Evolutionary conservation across 2,797 vertebrate species (phyloP).

Genomic region (Sebastiscus albofasciatus): DNA sequence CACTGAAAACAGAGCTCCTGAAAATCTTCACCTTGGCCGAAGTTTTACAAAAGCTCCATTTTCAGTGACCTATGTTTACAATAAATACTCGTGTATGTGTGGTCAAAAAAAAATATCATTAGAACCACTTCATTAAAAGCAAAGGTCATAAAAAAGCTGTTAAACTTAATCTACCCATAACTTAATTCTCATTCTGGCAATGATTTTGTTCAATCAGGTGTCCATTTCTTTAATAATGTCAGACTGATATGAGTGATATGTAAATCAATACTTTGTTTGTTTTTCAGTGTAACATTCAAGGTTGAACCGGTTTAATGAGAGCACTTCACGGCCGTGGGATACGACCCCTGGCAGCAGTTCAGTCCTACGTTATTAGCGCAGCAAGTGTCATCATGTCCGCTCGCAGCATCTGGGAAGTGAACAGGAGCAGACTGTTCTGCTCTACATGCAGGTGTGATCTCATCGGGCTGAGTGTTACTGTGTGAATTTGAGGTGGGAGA

Average conservation of each 20-base stretch:
- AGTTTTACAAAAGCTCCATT: no score
- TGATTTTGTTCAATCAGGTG: not conserved
- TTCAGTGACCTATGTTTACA: no score
- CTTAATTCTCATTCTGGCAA: not conserved
- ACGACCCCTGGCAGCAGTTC: not conserved
- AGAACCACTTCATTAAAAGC: not conserved
- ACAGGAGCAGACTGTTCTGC: conserved; percentile 56
- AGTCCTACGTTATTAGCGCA: not conserved
- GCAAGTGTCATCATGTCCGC: conserved; percentile 41
- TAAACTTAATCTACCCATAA: not conserved
- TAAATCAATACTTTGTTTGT: conserved; percentile 6
- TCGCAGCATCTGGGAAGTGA: conserved; percentile 48
- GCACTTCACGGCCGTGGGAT: not conserved
- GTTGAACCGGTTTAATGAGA: conserved; percentile 14
- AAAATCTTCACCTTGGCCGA: no score
- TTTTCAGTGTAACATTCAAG: not conserved
- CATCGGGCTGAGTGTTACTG: conserved; percentile 48
- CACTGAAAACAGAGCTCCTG: no score
- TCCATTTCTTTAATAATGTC: not conserved
- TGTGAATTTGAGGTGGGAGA: conserved; percentile 44
- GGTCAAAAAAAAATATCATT: not conserved
- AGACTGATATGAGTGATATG: not conserved
- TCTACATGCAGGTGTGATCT: conserved; percentile 64
- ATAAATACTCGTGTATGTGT: no score
- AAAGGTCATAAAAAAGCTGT: not conserved